Base-by-base conservation (phyloP, 2,797 vertebrate species). In the Gymnopithys bicolor region DNA sequence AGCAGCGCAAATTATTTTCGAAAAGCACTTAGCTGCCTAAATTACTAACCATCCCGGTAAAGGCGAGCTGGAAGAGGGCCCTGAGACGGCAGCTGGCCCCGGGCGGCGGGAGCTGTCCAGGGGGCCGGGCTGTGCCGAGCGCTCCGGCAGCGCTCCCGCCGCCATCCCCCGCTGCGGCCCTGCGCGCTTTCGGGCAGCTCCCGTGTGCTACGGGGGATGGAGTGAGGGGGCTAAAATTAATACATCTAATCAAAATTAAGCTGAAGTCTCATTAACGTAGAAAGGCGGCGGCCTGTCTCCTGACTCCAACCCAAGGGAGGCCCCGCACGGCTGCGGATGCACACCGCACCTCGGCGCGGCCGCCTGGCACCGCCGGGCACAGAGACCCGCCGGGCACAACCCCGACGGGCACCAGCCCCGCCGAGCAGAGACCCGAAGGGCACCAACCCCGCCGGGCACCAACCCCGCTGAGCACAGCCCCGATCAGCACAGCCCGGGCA, bases 51-150 rank as follows among this genome's bases (percentile, higher is more conserved):
- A n/a, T 6, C 45, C 12, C 43, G 5, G 46, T 22, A 21, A 84
- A 66, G n/a, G 13, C 11, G 37, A 33, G 9, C 0, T 7, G 37
- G 7, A 33, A 75, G 60, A 2, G 5, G 4, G 5, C 21, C 4
- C 6, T 7, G 2, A 3, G 55, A 3, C 4, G 9, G 32, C 5
- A 30, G 45, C 9, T 9, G 2, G 5, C 21, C 15, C 19, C 10
- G 10, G 11, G 9, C 7, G 10, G 22, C 5, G 32, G 21, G 45
- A 45, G 9, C 16, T 4, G 46, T 30, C 41, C 5, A 12, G 23
- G 5, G 19, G 6, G 1, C 5, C 2, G 3, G 18, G 23, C 51
- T 35, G 2, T 2, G 35, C 52, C 19, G 7, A 21, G 22, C 24
- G 53, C 69, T 11, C 15, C 16, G 41, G 41, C 15, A 41, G 41